Conservation (phyloP, 1,140 invertebrate species). For the Meloidogyne exigua region DNA sequence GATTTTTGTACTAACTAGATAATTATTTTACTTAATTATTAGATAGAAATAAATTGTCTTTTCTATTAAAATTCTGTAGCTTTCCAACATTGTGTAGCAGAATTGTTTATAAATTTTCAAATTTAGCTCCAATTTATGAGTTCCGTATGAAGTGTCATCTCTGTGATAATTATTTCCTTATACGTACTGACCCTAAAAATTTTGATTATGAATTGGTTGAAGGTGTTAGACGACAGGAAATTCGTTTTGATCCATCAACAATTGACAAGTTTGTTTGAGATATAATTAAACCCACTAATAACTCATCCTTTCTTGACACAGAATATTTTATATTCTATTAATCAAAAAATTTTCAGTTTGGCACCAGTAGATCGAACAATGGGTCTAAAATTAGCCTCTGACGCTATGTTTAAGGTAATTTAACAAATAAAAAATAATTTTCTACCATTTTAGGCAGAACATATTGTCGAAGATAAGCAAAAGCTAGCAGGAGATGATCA, state of each 20-base stretch:
- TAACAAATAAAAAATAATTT: constrained; percentile 91
- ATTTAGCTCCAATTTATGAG: constrained; percentile 92
- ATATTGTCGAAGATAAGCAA: constrained; percentile 50
- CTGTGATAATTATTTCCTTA: constrained; percentile 94
- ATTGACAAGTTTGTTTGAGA: constrained; percentile 76
- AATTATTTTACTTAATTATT: too few species aligned
- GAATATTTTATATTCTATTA: constrained; percentile 12
- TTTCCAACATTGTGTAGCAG: too few species aligned
- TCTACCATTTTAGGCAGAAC: constrained; percentile 60
- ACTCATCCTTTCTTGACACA: too few species aligned
- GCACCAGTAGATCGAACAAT: constrained; percentile 63
- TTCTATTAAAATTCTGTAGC: too few species aligned
- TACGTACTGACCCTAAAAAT: constrained; percentile 98
- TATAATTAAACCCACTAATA: background rate
- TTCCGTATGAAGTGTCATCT: constrained; percentile 99
- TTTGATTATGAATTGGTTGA: constrained; percentile 92
- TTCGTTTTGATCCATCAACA: constrained; percentile 91
- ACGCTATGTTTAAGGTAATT: constrained; percentile 68
- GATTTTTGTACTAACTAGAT: too few species aligned
- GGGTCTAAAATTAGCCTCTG: constrained; percentile 51
- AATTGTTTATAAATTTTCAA: background rate
- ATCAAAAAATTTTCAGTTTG: constrained; percentile 62
- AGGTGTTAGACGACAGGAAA: constrained; percentile 91
- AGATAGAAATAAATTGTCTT: too few species aligned
- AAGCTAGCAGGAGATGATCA: constrained; percentile 50